phyloP scores from a whole-genome alignment of 2,797 vertebrate species.

The Tapirus indicus region DNA sequence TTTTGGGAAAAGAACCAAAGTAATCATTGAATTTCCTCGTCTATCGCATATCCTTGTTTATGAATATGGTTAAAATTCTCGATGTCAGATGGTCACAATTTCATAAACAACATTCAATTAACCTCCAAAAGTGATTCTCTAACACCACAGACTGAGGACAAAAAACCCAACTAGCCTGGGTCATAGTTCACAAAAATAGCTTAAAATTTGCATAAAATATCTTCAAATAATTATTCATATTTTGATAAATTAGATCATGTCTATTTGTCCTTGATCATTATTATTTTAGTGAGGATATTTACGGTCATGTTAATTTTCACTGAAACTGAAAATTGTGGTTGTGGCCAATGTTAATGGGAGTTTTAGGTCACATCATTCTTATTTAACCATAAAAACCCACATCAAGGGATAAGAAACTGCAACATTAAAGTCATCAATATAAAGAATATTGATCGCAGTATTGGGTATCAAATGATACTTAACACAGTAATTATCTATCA shows the following conservation, averaged over 20 bases:
- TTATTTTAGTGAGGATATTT: slow-evolving; percentile 30
- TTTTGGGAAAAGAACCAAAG: slow-evolving; percentile 84
- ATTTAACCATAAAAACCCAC: background rate
- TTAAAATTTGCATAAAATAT: background rate
- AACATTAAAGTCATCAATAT: background rate
- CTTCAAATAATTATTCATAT: background rate
- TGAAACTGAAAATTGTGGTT: background rate
- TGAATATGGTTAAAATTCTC: slow-evolving; percentile 52
- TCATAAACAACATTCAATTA: background rate
- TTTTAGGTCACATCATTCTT: background rate
- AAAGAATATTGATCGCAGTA: background rate
- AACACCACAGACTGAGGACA: background rate
- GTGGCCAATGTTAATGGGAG: background rate
- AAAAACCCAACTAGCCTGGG: background rate
- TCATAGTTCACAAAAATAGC: background rate
- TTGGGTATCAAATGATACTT: background rate
- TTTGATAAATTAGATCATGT: background rate
- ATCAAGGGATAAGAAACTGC: background rate
- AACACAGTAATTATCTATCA: background rate
- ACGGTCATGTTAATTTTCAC: background rate
- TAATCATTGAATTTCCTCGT: slow-evolving; percentile 79
- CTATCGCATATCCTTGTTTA: slow-evolving; percentile 64
- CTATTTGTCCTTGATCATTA: background rate
- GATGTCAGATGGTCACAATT: background rate
- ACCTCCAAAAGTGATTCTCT: background rate